These are phyloP conservation scores for Clivina fossor DNA, from an alignment of 2,888 invertebrate species.

Conservation along the genomic window DNA sequence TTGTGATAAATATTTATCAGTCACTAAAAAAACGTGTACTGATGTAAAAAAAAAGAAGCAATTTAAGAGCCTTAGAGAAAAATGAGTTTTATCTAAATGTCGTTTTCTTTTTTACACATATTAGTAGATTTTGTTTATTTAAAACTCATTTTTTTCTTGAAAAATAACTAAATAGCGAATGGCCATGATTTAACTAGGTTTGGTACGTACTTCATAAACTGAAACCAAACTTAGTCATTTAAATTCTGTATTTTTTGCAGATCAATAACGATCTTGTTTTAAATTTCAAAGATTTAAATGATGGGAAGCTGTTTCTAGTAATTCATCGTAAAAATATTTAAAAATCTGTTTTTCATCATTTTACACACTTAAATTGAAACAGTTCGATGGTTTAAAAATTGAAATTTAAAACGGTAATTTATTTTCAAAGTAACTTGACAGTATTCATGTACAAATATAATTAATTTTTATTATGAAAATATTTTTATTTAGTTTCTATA, in stretches of 20 bases:
- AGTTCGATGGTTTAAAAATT: conserved; percentile 8
- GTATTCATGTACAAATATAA: conserved; percentile 37
- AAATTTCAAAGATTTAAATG: too few relatives aligned
- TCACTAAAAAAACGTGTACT: neutral
- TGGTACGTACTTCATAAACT: neutral
- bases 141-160: neutral
- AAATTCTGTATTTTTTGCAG: neutral
- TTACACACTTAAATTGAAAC: neutral
- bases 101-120: conserved; percentile 15
- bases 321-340: conserved; percentile 10
- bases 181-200: conserved; percentile 5
- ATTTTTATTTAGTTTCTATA: conserved; percentile 24
- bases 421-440: conserved; percentile 34
- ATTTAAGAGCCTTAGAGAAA: conserved; percentile 4
- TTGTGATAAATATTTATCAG: conserved; percentile 13
- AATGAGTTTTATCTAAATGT: conserved; percentile 10
- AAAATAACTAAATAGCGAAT: conserved; percentile 3
- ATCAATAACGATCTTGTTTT: conserved; percentile 3
- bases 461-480: conserved; percentile 26
- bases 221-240: conserved; percentile 7
- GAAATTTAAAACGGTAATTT: conserved; percentile 25
- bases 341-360: conserved; percentile 1
- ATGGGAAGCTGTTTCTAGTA: too few relatives aligned
- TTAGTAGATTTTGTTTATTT: conserved; percentile 7
- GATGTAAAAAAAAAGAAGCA: conserved; percentile 28